A percentile compares a stretch with the other conserved stretches of the same genome.
These are phyloP conservation scores for Megaceryle maxima DNA, from an alignment of 2,113 vertebrate genomes.

Conservation along the genomic window DNA sequence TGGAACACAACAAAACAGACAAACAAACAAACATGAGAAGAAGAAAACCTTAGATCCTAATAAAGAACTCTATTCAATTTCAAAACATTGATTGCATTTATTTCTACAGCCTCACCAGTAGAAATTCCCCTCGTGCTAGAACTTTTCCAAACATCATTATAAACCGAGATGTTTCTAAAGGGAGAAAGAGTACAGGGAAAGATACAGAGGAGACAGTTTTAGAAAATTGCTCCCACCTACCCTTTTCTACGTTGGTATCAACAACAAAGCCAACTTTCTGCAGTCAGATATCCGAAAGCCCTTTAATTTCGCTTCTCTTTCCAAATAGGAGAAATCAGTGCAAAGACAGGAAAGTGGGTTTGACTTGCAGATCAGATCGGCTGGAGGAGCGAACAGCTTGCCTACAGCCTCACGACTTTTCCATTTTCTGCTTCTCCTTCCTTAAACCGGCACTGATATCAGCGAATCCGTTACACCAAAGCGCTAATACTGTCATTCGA, in stretches of 20 bases:
- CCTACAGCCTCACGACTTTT: background rate
- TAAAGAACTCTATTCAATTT: background rate
- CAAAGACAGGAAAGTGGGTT: too few species aligned
- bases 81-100: background rate
- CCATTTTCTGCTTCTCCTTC: background rate
- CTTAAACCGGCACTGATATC: background rate
- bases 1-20: background rate
- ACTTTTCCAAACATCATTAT: background rate
- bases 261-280: background rate
- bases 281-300: background rate
- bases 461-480: background rate
- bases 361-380: background rate
- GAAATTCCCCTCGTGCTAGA: background rate
- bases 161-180: background rate
- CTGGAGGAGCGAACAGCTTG: background rate
- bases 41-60: background rate
- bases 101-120: background rate
- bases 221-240: background rate
- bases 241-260: background rate
- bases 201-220: background rate
- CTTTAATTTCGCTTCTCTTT: background rate
- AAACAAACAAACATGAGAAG: background rate
- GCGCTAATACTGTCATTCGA: background rate
- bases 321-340: background rate
- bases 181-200: background rate